Evolutionary conservation across 2,888 invertebrate genomes (phyloP), one percentile per base, ranked within the genome.

Genomic region (Metacarcinus magister): DNA sequence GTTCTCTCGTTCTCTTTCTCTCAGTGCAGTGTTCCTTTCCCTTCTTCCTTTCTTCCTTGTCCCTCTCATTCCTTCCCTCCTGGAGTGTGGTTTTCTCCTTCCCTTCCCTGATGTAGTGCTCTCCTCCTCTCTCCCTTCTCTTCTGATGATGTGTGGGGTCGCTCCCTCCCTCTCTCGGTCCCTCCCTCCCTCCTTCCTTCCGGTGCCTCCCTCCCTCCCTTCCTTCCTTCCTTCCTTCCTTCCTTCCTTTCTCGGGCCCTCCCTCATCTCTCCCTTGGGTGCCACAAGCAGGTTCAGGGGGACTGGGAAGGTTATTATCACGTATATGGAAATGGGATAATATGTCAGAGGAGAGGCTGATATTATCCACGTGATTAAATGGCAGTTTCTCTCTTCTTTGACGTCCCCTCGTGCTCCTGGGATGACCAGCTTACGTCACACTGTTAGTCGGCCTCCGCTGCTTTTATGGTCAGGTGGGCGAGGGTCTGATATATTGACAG

Each of bases 361-460:
- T 82, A 82, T 82, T 82, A 82, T 82, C 82, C 82, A 82, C 82
- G 82, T 82, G 82, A 82, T 82, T 82, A 82, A 82, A 82, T 82
- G 82, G 82, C 82, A 19, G 32, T 82, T 82, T 82, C 82, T 8
- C 82, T 32, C 32, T 82, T 13, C 82, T 82, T 82, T 82, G 82
- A 82, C 82, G 82, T 82, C 82, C 82, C 82, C 8, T 32, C 82
- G 0, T 82, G 67, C 82, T 13, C 82, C 82, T 2, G 82, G 32
- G 32, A 82, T 82, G 82, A 82, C 82, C 82, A 32, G 82, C 82
- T 32, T 82, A 82, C 82, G 82, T 82, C 82, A 82, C 82, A 28
- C 19, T 28, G 82, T 82, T 32, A 8, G 82, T 82, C 67, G 1
- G 2, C 67, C n/a, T 67, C 67, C n/a, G 5, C 67, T 23, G 8